A percentile compares a stretch with the other conserved stretches of the same genome.
phyloP scores from a whole-genome alignment of 2,797 vertebrate genomes.

The Danio aesculapii region DNA sequence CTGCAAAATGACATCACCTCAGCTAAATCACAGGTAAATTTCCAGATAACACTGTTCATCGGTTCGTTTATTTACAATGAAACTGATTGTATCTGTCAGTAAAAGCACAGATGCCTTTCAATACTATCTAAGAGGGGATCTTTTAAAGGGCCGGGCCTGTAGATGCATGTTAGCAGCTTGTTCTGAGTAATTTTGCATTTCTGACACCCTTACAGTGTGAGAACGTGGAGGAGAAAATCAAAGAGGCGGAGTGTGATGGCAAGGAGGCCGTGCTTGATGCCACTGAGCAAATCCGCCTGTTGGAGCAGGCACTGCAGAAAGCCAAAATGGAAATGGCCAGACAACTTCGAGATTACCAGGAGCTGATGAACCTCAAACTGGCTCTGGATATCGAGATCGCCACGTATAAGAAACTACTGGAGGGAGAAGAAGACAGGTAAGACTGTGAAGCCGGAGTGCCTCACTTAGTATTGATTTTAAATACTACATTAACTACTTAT shows the following conservation, averaged over 20 bases:
- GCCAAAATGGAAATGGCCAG: conserved; percentile 72
- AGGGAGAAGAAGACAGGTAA: conserved; percentile 86
- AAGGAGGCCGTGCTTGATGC: conserved; percentile 64
- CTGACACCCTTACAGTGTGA: conserved; percentile 55
- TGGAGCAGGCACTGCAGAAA: conserved; percentile 71
- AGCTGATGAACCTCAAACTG: conserved; percentile 82
- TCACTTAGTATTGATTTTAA: no score
- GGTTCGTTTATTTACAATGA: background rate
- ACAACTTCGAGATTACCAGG: conserved; percentile 84
- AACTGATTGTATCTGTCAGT: background rate
- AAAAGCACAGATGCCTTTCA: background rate
- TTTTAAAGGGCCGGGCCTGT: no score
- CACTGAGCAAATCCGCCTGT: conserved; percentile 58
- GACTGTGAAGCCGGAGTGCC: no score
- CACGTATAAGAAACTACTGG: conserved; percentile 83
- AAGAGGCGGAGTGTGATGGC: conserved; percentile 66
- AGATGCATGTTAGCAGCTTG: background rate
- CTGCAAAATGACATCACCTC: conserved; percentile 68
- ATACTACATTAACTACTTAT: no score
- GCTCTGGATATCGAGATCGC: conserved; percentile 81
- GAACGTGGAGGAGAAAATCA: conserved; percentile 65
- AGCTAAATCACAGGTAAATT: conserved; percentile 70
- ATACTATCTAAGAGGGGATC: background rate
- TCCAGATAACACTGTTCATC: background rate
- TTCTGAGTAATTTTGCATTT: background rate